phyloP scores from a whole-genome alignment of 1,140 invertebrate genomes.

The Scaptomyza pallida region DNA sequence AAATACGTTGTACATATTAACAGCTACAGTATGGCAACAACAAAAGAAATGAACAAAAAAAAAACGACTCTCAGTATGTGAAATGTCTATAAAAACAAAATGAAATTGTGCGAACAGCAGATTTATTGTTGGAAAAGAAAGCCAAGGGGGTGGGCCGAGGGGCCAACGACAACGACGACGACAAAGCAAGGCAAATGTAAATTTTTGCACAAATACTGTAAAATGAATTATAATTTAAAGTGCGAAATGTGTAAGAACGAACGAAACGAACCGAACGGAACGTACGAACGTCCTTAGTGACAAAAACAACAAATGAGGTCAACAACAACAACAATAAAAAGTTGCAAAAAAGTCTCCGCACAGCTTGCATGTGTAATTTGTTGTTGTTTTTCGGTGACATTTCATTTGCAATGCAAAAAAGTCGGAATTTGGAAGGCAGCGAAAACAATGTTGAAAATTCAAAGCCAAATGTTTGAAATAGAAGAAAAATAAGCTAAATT shows the following conservation, averaged over 20 bases:
- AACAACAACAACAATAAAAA: conserved; percentile 37
- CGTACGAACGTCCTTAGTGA: conserved; percentile 40
- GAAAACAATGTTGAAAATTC: conserved; percentile 10
- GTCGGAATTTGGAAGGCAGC: background rate
- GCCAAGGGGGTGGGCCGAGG: conserved; percentile 11
- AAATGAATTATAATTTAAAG: conserved; percentile 47
- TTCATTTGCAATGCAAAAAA: conserved; percentile 70
- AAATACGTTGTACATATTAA: conserved; percentile 39
- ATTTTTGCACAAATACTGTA: conserved; percentile 35
- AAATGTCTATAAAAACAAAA: conserved; percentile 75
- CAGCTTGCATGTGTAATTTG: conserved; percentile 18
- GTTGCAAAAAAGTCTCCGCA: conserved; percentile 10
- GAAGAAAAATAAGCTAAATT: background rate
- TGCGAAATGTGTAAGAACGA: conserved; percentile 34
- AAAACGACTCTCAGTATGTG: conserved; percentile 44
- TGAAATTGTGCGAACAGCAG: conserved; percentile 52
- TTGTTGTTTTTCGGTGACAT: conserved; percentile 28
- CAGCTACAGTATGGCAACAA: conserved; percentile 60
- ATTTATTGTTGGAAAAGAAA: conserved; percentile 57
- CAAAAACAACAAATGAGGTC: conserved; percentile 34
- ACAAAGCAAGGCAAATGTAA: conserved; percentile 28
- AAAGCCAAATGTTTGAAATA: background rate
- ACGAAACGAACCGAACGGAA: no score
- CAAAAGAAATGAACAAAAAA: conserved; percentile 49
- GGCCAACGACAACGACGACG: no score